A percentile compares a stretch with the other conserved stretches of the same genome.
phyloP scores from a whole-genome alignment of 1,140 invertebrate species.

The Neoseiulus cucumeris region DNA sequence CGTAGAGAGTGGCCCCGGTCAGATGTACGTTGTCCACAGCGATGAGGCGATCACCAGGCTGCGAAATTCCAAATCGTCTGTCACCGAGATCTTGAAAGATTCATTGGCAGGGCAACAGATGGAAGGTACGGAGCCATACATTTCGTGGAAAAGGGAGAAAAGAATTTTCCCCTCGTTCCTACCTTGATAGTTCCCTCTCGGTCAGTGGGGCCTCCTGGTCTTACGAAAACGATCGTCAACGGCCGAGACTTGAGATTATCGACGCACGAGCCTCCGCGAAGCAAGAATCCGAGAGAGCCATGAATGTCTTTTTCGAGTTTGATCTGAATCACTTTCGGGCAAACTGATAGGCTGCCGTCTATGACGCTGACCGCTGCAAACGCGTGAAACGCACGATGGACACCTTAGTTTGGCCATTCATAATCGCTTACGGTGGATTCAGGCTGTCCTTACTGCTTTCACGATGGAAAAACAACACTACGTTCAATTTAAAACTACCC shows the following conservation, averaged over 20 bases:
- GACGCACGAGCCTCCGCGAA: constrained; percentile 51
- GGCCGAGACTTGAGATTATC: constrained; percentile 42
- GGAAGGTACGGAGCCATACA: constrained; percentile 9
- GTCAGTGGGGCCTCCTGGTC: constrained; percentile 67
- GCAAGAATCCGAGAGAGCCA: constrained; percentile 65
- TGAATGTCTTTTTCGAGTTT: constrained; percentile 49
- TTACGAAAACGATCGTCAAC: constrained; percentile 64
- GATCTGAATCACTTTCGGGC: constrained; percentile 34
- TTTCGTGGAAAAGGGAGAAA: not conserved
- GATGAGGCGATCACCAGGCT: constrained; percentile 54
- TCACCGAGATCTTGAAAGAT: not conserved
- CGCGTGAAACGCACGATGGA: not conserved
- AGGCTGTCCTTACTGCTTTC: too few relatives aligned
- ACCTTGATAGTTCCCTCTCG: constrained; percentile 55
- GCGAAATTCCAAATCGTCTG: not conserved
- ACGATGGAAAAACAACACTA: too few relatives aligned
- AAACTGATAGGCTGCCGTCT: constrained; percentile 15
- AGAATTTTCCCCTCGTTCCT: not conserved
- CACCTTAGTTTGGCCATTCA: not conserved
- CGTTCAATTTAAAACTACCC: too few relatives aligned
- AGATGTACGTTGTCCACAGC: constrained; percentile 52
- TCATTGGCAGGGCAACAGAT: constrained; percentile 2
- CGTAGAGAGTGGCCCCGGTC: constrained; percentile 30
- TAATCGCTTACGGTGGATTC: not conserved
- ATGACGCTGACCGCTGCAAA: constrained; percentile 12